Percentiles rank a stretch among this genome's conserved stretches.
phyloP scores from a whole-genome alignment of 2,113 vertebrate species.

The Siniperca knerii region DNA sequence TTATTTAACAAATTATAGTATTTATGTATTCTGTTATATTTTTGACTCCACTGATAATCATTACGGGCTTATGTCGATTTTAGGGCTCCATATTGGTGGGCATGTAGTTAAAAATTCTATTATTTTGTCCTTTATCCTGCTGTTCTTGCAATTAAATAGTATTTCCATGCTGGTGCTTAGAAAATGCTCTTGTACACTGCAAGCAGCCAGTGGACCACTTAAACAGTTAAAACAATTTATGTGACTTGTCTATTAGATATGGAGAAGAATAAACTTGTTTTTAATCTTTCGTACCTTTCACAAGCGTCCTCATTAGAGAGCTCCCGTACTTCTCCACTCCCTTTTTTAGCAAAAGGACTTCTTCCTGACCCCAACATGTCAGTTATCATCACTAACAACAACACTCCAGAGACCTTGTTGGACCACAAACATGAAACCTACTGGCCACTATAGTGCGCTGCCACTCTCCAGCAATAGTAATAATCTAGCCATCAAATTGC shows the following conservation, averaged over 20 bases:
- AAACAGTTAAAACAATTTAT: neutral
- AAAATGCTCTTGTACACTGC: neutral
- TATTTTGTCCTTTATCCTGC: neutral
- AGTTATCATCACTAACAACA: slow-evolving; percentile 65
- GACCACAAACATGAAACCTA: slow-evolving; percentile 8
- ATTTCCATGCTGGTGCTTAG: neutral
- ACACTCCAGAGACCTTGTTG: slow-evolving; percentile 43
- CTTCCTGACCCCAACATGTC: slow-evolving; percentile 64
- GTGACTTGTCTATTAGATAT: neutral
- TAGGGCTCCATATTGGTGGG: no score
- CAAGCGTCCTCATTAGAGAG: neutral
- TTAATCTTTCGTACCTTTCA: neutral
- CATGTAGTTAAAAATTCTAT: neutral
- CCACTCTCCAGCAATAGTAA: slow-evolving; percentile 14
- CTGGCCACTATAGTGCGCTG: neutral
- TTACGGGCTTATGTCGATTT: neutral
- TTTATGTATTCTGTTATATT: no score
- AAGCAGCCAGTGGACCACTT: neutral
- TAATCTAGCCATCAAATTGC: slow-evolving; percentile 17
- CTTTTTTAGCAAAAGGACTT: slow-evolving; percentile 1
- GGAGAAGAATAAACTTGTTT: neutral
- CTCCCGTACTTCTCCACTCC: neutral
- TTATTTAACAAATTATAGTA: no score
- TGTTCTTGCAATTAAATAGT: neutral
- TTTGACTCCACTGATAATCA: neutral